Base-by-base conservation (phyloP, 92 coral and sea anemone species). In the Muricea muricata region DNA sequence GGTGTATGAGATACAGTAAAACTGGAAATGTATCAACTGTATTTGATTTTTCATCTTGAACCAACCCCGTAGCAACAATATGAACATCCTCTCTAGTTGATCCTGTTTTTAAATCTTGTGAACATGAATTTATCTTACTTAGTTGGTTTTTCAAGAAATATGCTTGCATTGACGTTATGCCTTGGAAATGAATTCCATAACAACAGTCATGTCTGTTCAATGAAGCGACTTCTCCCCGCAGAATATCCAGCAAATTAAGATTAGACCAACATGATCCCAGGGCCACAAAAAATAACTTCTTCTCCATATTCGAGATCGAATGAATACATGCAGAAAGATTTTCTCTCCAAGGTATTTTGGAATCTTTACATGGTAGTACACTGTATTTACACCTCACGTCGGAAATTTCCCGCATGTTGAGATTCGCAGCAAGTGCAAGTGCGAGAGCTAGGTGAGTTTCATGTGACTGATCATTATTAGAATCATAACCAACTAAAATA, bases 181-280 rank as follows among this genome's bases (percentile, higher is more conserved):
- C 88, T 78, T 96, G 99, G 71, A 96, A 93, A 73, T 96, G 99
- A 52, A 96, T 80, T 4, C 99, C 99, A 75, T 93, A 96, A 26
- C 93, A 79, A 96, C 98, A 96, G 58, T 78, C 34, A 9, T 17
- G 20, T 13, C 47, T 34, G 0, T 78, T 57, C 7, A 18, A 15
- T 31, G 61, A 42, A 35, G 6, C 35, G 10, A 28, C 21, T 57
- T 46, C 42, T 4, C 67, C 85, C 17, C 71, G 83, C 6, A 96
- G 75, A 12, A 87, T 35, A 20, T 92, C 92, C 34, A 92, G 10
- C 29, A 93, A 77, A 7, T 93, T 92, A 1, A 93, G 99, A 73
- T 89, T 87, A 37, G 94, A 86, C 85, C 94, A 88, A 32, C 80
- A 76, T 15, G 98, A 89, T 35, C 98, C 97, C 12, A 96, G 79